phyloP scores from a whole-genome alignment of 2,113 vertebrate genomes.

The Clarias gariepinus region DNA sequence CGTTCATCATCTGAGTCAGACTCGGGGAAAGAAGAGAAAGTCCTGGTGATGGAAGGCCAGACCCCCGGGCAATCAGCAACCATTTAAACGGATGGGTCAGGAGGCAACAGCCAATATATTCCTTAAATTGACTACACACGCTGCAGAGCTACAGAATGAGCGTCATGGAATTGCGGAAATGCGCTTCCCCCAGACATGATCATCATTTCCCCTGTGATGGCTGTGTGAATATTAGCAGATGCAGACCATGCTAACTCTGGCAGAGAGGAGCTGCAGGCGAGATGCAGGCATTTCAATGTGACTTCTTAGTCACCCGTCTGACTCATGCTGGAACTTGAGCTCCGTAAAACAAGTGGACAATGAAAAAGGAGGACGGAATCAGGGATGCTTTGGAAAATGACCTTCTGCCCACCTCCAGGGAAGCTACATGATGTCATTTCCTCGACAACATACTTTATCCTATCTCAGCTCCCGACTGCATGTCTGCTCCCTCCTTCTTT shows the following conservation, averaged over 20 bases:
- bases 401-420: slow-evolving; percentile 28
- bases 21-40: not conserved
- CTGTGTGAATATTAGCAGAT: slow-evolving; percentile 18
- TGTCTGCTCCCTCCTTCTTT: not conserved
- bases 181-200: slow-evolving; percentile 9
- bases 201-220: slow-evolving; percentile 18
- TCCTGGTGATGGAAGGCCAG: not conserved
- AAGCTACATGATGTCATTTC: slow-evolving; percentile 50
- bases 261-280: slow-evolving; percentile 25
- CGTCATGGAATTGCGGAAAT: slow-evolving; percentile 2
- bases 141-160: not conserved
- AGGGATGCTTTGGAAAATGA: slow-evolving; percentile 36
- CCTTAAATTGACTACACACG: slow-evolving; percentile 34
- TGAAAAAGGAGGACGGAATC: slow-evolving; percentile 16
- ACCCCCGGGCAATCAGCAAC: slow-evolving; percentile 21
- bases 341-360: slow-evolving; percentile 20
- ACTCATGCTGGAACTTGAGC: slow-evolving; percentile 50
- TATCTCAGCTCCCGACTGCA: slow-evolving; percentile 2
- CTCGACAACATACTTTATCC: slow-evolving; percentile 30
- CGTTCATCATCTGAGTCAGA: slow-evolving; percentile 38
- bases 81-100: slow-evolving; percentile 30
- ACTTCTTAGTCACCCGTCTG: slow-evolving; percentile 54
- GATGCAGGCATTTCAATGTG: slow-evolving; percentile 50
- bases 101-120: slow-evolving; percentile 27
- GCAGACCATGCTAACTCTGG: slow-evolving; percentile 20